phyloP scores from a whole-genome alignment of 2,888 invertebrate genomes.

The Eubasilissa splendida region DNA sequence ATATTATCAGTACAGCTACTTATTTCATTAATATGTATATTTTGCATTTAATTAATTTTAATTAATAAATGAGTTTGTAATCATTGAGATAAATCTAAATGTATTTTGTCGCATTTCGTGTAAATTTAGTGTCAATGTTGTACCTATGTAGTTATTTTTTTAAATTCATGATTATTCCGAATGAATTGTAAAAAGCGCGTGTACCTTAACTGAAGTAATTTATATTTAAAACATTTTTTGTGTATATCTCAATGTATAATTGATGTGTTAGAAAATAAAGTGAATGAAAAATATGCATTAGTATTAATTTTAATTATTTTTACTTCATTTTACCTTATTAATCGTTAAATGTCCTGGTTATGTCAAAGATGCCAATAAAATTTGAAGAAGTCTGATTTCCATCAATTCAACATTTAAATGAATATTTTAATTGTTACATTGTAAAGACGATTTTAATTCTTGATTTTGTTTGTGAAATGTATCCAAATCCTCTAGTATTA shows the following conservation, averaged over 20 bases:
- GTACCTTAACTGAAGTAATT: conserved; percentile 35
- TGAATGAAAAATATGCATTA: background rate
- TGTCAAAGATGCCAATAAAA: too few relatives aligned
- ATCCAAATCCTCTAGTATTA: too few relatives aligned
- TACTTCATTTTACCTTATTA: background rate
- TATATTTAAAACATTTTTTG: conserved; percentile 16
- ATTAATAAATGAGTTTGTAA: conserved; percentile 12
- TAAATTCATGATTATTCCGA: conserved; percentile 12
- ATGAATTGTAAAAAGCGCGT: conserved; percentile 39
- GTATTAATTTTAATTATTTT: background rate
- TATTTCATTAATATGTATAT: background rate
- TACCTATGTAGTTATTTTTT: conserved; percentile 32
- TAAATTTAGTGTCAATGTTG: conserved; percentile 13
- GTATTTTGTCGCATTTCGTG: conserved; percentile 9
- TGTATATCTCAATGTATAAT: conserved; percentile 14
- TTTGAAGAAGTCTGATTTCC: too few relatives aligned
- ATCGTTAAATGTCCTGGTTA: too few relatives aligned
- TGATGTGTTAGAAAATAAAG: background rate
- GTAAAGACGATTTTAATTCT: too few relatives aligned
- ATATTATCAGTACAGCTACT: background rate
- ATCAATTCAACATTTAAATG: too few relatives aligned
- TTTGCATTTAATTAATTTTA: conserved; percentile 1
- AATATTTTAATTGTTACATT: too few relatives aligned
- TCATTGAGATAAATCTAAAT: background rate
- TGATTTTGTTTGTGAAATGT: too few relatives aligned